Percentiles rank a stretch among this genome's conserved stretches.
These are phyloP conservation scores for Charaxes varanes DNA, from an alignment of 1,140 invertebrate species.

Conservation along the genomic window DNA sequence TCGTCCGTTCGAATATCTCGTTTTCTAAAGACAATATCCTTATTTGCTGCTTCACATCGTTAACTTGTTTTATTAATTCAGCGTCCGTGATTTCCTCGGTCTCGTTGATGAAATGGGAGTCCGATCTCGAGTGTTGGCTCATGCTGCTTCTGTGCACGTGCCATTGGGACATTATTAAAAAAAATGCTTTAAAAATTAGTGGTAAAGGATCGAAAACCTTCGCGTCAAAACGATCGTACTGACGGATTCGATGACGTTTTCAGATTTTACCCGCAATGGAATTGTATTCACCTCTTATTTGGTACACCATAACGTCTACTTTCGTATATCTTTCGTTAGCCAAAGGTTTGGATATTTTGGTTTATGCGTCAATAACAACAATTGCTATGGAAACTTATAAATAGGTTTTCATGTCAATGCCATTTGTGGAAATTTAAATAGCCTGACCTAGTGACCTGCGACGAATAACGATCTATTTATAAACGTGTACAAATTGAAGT, in stretches of 20 bases:
- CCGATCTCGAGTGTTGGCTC: slow-evolving; percentile 42
- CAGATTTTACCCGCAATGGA: not conserved
- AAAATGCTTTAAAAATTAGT: not conserved
- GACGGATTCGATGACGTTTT: not conserved
- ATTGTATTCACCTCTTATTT: not conserved
- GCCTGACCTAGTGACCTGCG: slow-evolving; percentile 12
- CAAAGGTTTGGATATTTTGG: not conserved
- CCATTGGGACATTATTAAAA: slow-evolving; percentile 28
- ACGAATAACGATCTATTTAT: too few species aligned
- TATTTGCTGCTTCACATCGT: slow-evolving; percentile 47
- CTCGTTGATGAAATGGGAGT: slow-evolving; percentile 40
- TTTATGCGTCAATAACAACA: slow-evolving; percentile 1
- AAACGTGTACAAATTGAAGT: too few species aligned
- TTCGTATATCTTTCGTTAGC: not conserved
- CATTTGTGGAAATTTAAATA: slow-evolving; percentile 1
- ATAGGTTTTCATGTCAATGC: slow-evolving; percentile 15
- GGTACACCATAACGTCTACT: not conserved
- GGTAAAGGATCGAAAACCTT: slow-evolving; percentile 10
- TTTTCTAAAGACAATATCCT: slow-evolving; percentile 52
- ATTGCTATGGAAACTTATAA: slow-evolving; percentile 13
- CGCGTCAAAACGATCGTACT: slow-evolving; percentile 2
- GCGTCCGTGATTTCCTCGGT: slow-evolving; percentile 46
- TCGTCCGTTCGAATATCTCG: slow-evolving; percentile 57
- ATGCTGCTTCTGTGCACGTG: slow-evolving; percentile 33
- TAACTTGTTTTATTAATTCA: slow-evolving; percentile 51